Percentiles rank a stretch among this genome's conserved stretches.
Conservation (phyloP, 2,113 vertebrate genomes). For the Platysteira castanea region DNA sequence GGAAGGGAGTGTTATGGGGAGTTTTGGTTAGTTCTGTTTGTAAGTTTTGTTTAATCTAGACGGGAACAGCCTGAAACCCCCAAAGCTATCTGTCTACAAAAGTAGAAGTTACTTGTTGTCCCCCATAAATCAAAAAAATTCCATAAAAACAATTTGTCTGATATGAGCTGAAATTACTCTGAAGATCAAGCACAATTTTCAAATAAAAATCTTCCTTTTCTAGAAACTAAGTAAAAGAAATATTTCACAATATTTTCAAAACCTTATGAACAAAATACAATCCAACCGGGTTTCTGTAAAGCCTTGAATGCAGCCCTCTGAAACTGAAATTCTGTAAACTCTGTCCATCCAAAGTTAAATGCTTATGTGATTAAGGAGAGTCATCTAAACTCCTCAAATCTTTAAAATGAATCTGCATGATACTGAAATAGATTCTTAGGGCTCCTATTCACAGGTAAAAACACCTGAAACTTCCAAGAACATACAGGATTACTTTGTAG, state of each 20-base stretch:
- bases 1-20: neutral
- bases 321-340: neutral
- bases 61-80: neutral
- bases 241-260: neutral
- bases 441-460: neutral
- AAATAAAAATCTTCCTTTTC: neutral
- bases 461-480: neutral
- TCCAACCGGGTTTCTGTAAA: neutral
- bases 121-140: neutral
- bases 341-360: neutral
- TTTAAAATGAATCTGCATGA: neutral
- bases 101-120: neutral
- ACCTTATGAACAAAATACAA: neutral
- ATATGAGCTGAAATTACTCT: neutral
- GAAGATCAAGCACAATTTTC: neutral
- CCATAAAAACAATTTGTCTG: rapidly evolving
- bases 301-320: neutral
- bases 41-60: neutral
- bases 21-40: neutral
- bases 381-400: neutral
- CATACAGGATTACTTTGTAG: neutral
- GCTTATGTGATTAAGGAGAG: neutral
- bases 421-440: neutral
- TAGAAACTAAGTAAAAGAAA: neutral
- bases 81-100: neutral